Evolutionary conservation across 2,888 invertebrate species (phyloP), one percentile per base, ranked within the genome.

Genomic region (Morinoia aosen): DNA sequence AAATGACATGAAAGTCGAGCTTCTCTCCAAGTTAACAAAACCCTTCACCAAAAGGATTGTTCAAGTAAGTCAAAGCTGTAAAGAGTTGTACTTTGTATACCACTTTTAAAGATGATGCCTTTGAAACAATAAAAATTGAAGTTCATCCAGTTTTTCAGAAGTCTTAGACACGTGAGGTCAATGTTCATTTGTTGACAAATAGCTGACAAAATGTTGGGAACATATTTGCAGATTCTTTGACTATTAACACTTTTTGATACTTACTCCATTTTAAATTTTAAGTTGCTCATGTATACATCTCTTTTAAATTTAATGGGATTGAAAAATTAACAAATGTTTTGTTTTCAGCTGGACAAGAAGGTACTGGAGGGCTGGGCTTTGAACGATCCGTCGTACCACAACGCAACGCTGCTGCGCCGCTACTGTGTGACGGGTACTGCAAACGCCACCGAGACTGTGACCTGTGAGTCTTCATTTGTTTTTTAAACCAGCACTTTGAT

Each of bases 41-140:
- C 97, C 97, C 0, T 97, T 97, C 96, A 97, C 97, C 2, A 97
- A 97, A 25, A 97, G 97, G 33, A 97, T 97, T 95, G 97, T 97
- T 12, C 96, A 96, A 96, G 96, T 96, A n/a, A 95, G 96, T 61
- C 25, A 7, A 10, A 33, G 76, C 25, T 76, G 33, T 33, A 1
- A 11, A 90, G 12, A 88, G 88, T 48, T 90, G 40, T 61, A n/a
- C 39, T 56, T 61, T 39, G 48, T n/a, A 40, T 90, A n/a, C 57
- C 95, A 16, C 48, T 91, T 91, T 16, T 56, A 56, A 33, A 16
- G 48, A 88, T 48, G 11, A n/a, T 93, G 48, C 64, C 58, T 12
- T 88, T 39, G 12, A n/a, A 88, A 39, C 11, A 88, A 88, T 61
- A 10, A 19, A 61, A 61, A 61, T 61, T 61, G 19, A 19, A 8